Evolutionary conservation across 2,113 vertebrate genomes (phyloP).

Genomic region (Theristicus caerulescens): DNA sequence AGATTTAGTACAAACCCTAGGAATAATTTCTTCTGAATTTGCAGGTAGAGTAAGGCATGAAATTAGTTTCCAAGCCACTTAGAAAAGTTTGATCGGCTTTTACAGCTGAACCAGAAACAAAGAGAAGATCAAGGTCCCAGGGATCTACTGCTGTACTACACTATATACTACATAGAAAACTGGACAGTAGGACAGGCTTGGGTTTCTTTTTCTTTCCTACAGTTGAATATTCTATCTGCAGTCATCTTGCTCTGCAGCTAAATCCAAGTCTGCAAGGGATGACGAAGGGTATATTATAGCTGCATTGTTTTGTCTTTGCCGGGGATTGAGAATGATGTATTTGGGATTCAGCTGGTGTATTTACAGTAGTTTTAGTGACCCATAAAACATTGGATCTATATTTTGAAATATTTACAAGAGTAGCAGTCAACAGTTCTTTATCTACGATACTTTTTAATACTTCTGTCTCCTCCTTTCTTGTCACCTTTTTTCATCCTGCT

Average conservation of each 20-base stretch:
- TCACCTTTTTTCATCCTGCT: not conserved
- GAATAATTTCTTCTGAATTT: not conserved
- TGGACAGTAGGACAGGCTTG: not conserved
- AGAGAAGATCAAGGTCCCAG: not conserved
- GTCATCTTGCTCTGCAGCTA: not conserved
- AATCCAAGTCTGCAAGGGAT: constrained; percentile 1
- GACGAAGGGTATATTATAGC: not conserved
- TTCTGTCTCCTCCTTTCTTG: not conserved
- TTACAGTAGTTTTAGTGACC: constrained; percentile 67
- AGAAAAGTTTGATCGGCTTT: not conserved
- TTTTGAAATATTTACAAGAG: constrained; percentile 40
- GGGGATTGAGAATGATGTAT: constrained; percentile 60
- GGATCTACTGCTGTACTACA: not conserved
- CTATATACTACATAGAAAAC: not conserved
- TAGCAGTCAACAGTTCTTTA: constrained; percentile 41
- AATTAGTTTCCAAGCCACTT: not conserved
- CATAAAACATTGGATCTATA: constrained; percentile 5
- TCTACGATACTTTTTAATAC: constrained; percentile 32
- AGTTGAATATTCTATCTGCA: not conserved
- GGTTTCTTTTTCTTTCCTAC: not conserved
- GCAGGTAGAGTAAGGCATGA: not conserved
- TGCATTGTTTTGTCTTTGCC: constrained; percentile 39
- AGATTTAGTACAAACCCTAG: not conserved
- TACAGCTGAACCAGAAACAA: not conserved
- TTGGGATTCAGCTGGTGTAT: constrained; percentile 63